These are phyloP conservation scores for Anguilla pacifica DNA, from an alignment of 2,797 vertebrate genomes.

Conservation along the genomic window DNA sequence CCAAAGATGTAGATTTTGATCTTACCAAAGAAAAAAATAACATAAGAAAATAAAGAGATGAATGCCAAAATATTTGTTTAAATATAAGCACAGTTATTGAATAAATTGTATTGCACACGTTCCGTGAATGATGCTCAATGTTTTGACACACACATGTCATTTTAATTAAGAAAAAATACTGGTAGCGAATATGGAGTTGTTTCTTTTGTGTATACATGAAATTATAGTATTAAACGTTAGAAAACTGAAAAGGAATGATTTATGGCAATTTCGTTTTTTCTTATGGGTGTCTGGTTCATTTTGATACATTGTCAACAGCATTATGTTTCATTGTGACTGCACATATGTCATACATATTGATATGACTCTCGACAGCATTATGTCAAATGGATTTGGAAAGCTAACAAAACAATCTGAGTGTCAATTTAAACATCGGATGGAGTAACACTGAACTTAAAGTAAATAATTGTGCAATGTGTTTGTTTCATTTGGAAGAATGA, in stretches of 20 bases:
- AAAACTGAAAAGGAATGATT: not conserved
- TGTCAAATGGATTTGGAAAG: constrained; percentile 9
- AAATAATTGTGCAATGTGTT: constrained; percentile 7
- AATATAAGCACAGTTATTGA: no score
- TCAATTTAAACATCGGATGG: not conserved
- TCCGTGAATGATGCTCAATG: no score
- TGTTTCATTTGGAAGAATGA: not conserved
- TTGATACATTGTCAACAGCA: not conserved
- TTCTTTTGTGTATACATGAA: no score
- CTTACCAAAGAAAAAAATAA: no score
- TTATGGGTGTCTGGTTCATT: not conserved
- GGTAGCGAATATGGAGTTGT: no score
- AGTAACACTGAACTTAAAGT: not conserved
- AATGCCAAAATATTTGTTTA: no score
- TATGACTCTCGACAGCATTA: not conserved
- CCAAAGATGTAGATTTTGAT: no score
- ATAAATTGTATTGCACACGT: no score
- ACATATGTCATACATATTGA: not conserved
- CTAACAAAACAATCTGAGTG: constrained; percentile 1
- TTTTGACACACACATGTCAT: no score
- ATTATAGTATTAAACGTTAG: not conserved
- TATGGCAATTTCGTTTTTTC: not conserved
- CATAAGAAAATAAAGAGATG: no score
- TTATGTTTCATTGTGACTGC: not conserved
- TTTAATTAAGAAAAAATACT: no score